Evolutionary conservation across 2,888 invertebrate species (phyloP).

Genomic region (Xylota sylvarum): DNA sequence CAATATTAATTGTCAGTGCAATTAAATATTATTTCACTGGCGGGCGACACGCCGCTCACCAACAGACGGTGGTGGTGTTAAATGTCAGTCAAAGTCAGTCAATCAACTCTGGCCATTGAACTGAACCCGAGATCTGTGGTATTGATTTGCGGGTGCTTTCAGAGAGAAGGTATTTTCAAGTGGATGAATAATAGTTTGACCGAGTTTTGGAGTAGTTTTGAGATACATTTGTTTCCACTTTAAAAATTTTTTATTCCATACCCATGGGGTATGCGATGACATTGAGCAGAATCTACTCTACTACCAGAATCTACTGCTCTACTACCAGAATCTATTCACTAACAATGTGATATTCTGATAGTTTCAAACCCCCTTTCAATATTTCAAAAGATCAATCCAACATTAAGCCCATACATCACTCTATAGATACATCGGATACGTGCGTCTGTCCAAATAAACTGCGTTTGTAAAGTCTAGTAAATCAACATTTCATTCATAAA

Average conservation of each 20-base stretch:
- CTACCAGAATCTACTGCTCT: too few species aligned
- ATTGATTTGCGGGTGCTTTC: slow-evolving; percentile 1
- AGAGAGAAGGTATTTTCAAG: slow-evolving; percentile 15
- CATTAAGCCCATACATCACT: too few species aligned
- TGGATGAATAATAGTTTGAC: slow-evolving; percentile 29
- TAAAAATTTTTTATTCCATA: too few species aligned
- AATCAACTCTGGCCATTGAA: slow-evolving; percentile 70
- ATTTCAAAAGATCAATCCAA: too few species aligned
- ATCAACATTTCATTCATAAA: not conserved
- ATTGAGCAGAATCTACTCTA: too few species aligned
- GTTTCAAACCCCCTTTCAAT: too few species aligned
- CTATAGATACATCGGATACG: too few species aligned
- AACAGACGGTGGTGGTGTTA: slow-evolving; percentile 27
- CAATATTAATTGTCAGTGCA: slow-evolving; percentile 65
- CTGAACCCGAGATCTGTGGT: slow-evolving; percentile 40
- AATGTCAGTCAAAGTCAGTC: slow-evolving; percentile 75
- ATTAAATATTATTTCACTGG: slow-evolving; percentile 65
- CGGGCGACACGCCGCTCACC: slow-evolving; percentile 17
- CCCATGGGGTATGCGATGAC: not conserved
- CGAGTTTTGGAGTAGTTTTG: slow-evolving; percentile 18
- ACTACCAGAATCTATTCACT: too few species aligned
- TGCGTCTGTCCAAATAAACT: too few species aligned
- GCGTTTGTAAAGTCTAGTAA: not conserved
- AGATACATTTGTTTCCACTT: too few species aligned
- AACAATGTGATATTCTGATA: too few species aligned